phyloP scores from a whole-genome alignment of 2,113 vertebrate species.

The Camelus bactrianus region DNA sequence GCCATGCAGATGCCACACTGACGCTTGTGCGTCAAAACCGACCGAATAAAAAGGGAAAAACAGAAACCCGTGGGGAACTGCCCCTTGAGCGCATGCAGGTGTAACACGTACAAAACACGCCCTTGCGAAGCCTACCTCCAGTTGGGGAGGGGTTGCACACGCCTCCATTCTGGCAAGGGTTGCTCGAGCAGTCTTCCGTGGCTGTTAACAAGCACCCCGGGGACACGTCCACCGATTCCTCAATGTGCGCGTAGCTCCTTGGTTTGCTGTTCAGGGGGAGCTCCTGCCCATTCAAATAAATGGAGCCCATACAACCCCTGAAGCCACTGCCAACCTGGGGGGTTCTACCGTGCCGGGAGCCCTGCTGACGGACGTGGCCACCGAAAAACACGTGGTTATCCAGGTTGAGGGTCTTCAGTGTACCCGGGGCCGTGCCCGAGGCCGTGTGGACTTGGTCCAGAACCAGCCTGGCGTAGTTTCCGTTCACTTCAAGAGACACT shows the following conservation, averaged over 20 bases:
- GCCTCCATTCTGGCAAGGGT: slow-evolving; percentile 96
- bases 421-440: slow-evolving; percentile 96
- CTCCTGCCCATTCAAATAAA: slow-evolving; percentile 95
- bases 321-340: slow-evolving; percentile 93
- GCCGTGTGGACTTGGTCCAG: slow-evolving; percentile 96
- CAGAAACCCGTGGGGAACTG: rapidly evolving
- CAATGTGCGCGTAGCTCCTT: slow-evolving; percentile 90
- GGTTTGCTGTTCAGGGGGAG: slow-evolving; percentile 93
- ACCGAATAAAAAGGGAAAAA: not conserved
- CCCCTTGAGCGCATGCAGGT: not conserved
- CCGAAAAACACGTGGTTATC: slow-evolving; percentile 96
- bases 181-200: slow-evolving; percentile 93
- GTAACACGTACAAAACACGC: not conserved
- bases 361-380: slow-evolving; percentile 93
- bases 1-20: not conserved
- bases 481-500: slow-evolving; percentile 94
- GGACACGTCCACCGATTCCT: slow-evolving; percentile 94
- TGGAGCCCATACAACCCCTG: slow-evolving; percentile 95
- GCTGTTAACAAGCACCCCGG: slow-evolving; percentile 91
- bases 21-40: rapidly evolving
- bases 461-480: slow-evolving; percentile 96
- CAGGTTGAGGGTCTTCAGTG: slow-evolving; percentile 96
- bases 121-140: slow-evolving; percentile 89
- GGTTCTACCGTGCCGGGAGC: slow-evolving; percentile 88
- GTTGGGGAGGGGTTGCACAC: slow-evolving; percentile 90